Evolutionary conservation across 2,113 vertebrate species (phyloP), one percentile per base, ranked within the genome.

Genomic region (Paedocypris sp.): DNA sequence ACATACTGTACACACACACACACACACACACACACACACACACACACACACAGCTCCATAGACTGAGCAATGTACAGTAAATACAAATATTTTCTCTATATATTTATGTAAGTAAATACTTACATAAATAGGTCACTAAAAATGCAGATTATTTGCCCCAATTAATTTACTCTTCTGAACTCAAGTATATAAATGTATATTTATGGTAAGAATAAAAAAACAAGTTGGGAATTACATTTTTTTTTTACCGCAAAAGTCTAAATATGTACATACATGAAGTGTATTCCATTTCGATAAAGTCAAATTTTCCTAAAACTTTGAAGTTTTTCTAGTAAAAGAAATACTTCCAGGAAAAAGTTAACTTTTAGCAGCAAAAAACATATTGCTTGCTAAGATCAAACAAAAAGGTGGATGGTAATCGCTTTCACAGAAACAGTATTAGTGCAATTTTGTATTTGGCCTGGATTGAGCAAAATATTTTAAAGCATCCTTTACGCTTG

Each of bases 111-210:
- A 38, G 31, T 46, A 50, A 42, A 60, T 36, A 31, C 18, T 32
- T 51, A n/a, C n/a, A n/a, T n/a, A 50, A 50, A 66, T 47, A 67
- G 64, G 57, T 67, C 64, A 67, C 18, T 41, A 33, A 33, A 52
- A 60, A 16, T 60, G 52, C 56, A 67, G 48, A 19, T 51, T 57
- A 53, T 19, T 32, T 50, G 52, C 25, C 57, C 31, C 18, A 48
- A 39, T 48, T 64, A 53, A 48, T 43, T 20, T 25, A 56, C 11
- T 31, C 5, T 4, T 57, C 16, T 19, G 10, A 45, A 22, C 6
- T 29, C 13, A 7, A 16, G 2, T 5, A 12, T 11, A 7, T 13
- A 54, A 56, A 29, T 13, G 11, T 15, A 56, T 39, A 39, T 2
- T 39, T 18, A 1, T 5, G 3, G 33, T 4, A 1, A 35, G 9